Evolutionary conservation across 2,888 invertebrate species (phyloP).

Genomic region (Scaeva pyrastri): DNA sequence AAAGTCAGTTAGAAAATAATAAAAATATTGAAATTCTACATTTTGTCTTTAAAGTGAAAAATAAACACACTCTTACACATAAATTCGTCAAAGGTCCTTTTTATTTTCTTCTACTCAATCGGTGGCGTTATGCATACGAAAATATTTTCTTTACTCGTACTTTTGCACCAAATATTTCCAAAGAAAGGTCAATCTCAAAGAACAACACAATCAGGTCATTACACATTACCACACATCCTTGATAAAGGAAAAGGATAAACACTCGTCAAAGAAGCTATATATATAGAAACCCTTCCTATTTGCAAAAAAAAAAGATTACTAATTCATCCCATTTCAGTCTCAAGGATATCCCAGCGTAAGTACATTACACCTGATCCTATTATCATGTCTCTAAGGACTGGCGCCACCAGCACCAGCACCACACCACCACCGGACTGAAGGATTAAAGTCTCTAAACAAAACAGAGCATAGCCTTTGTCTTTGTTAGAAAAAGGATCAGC

Average conservation of each 20-base stretch:
- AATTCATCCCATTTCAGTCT: conserved; percentile 68
- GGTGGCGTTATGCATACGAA: conserved; percentile 19
- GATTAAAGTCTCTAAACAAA: conserved; percentile 70
- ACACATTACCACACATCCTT: conserved; percentile 52
- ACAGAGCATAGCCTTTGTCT: conserved; percentile 14
- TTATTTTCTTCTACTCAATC: neutral
- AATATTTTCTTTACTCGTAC: conserved; percentile 63
- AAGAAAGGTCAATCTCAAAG: conserved; percentile 57
- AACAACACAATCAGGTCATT: conserved; percentile 62
- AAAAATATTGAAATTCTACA: neutral
- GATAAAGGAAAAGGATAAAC: conserved; percentile 7
- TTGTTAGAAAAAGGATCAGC: conserved; percentile 46
- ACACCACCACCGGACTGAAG: too few relatives aligned
- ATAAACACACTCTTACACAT: conserved; percentile 33
- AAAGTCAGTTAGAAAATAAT: conserved; percentile 14
- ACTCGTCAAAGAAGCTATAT: neutral
- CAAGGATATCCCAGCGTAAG: conserved; percentile 70
- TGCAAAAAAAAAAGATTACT: conserved; percentile 40
- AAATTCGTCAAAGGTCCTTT: neutral
- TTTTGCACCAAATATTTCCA: conserved; percentile 48
- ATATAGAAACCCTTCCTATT: conserved; percentile 54
- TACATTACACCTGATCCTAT: conserved; percentile 75
- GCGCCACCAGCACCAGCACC: conserved; percentile 69
- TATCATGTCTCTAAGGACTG: conserved; percentile 64
- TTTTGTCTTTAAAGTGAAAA: conserved; percentile 29